These are phyloP conservation scores for Omphaloscelis lunosa DNA, from an alignment of 2,888 invertebrate species.

Conservation along the genomic window DNA sequence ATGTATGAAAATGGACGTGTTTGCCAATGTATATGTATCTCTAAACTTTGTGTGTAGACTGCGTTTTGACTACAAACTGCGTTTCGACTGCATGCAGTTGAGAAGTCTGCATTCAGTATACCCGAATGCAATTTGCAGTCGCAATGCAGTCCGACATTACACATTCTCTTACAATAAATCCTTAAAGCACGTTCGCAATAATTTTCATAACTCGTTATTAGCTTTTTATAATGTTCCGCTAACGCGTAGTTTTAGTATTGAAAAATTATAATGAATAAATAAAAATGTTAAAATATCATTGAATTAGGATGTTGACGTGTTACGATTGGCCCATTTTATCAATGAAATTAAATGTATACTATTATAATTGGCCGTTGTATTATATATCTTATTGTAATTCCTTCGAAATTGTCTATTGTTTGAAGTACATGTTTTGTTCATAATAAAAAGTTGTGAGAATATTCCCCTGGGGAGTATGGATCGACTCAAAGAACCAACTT, in stretches of 20 bases:
- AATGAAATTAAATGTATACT: slow-evolving; percentile 66
- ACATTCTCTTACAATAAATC: slow-evolving; percentile 30
- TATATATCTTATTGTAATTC: slow-evolving; percentile 61
- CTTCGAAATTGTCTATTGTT: slow-evolving; percentile 62
- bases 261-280: slow-evolving; percentile 69
- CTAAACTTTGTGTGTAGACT: slow-evolving; percentile 10
- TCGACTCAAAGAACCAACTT: slow-evolving; percentile 53
- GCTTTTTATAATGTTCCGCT: slow-evolving; percentile 86
- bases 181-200: slow-evolving; percentile 77
- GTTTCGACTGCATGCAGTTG: background rate
- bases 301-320: slow-evolving; percentile 70
- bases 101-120: background rate
- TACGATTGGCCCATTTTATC: slow-evolving; percentile 64
- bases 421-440: slow-evolving; percentile 64
- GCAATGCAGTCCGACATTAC: background rate
- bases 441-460: slow-evolving; percentile 53
- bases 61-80: slow-evolving; percentile 20
- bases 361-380: slow-evolving; percentile 63
- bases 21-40: slow-evolving; percentile 22
- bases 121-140: slow-evolving; percentile 1
- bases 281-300: slow-evolving; percentile 72
- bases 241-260: slow-evolving; percentile 77
- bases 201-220: slow-evolving; percentile 82
- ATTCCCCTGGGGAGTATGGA: slow-evolving; percentile 55
- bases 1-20: background rate